Percentiles rank a stretch among this genome's conserved stretches.
phyloP scores from a whole-genome alignment of 2,888 invertebrate genomes.

The Leptogaster cylindrica region DNA sequence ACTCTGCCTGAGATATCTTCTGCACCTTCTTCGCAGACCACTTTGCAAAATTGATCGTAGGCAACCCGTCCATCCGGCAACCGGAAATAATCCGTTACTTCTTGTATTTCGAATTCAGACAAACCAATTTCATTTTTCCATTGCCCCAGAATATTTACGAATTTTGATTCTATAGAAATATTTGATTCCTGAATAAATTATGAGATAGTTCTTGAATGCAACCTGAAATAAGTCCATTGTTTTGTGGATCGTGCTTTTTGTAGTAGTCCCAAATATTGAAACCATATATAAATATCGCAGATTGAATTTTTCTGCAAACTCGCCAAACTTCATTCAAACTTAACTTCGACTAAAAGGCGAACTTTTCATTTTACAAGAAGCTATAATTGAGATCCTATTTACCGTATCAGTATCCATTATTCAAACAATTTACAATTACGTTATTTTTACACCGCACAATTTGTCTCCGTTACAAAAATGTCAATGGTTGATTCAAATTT shows the following conservation, averaged over 20 bases:
- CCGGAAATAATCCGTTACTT: slow-evolving; percentile 78
- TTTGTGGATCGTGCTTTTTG: slow-evolving; percentile 71
- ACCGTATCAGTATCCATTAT: too few relatives aligned
- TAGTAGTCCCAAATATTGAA: slow-evolving; percentile 76
- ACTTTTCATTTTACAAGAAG: too few relatives aligned
- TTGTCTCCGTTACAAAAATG: too few relatives aligned
- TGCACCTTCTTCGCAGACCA: slow-evolving; percentile 64
- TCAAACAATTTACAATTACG: too few relatives aligned
- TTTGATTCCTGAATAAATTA: slow-evolving; percentile 35
- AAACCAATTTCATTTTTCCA: slow-evolving; percentile 72
- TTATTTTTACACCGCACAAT: too few relatives aligned
- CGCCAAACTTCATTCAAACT: slow-evolving; percentile 75
- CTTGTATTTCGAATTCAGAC: slow-evolving; percentile 74
- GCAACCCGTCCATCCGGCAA: slow-evolving; percentile 79
- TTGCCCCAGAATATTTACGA: slow-evolving; percentile 73
- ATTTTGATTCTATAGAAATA: slow-evolving; percentile 70
- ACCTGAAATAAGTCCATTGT: slow-evolving; percentile 74
- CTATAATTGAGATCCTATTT: too few relatives aligned
- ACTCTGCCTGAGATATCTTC: background rate
- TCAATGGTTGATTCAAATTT: too few relatives aligned
- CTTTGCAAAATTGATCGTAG: slow-evolving; percentile 77
- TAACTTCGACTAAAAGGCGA: slow-evolving; percentile 48
- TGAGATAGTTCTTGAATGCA: slow-evolving; percentile 9
- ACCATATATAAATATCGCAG: slow-evolving; percentile 74
- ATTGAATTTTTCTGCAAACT: slow-evolving; percentile 80